Percentiles rank a stretch among this genome's conserved stretches.
phyloP scores from a whole-genome alignment of 2,888 invertebrate species.

The Tetrapedia diversipes region DNA sequence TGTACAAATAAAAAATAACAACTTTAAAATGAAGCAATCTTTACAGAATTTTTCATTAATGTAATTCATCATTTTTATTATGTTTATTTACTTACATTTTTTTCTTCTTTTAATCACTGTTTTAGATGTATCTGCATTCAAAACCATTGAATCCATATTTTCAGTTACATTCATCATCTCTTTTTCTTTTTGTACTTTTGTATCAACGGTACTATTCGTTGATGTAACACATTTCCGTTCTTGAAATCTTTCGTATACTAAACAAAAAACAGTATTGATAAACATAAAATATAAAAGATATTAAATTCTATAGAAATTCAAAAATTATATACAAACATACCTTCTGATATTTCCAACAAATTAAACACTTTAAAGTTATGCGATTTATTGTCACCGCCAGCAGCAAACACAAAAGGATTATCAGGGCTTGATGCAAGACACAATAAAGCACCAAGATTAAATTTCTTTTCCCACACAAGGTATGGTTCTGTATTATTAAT shows the following conservation, averaged over 20 bases:
- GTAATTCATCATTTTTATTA: conserved; percentile 17
- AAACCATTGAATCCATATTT: conserved; percentile 69
- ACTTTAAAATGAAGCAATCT: conserved; percentile 29
- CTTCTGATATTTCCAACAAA: conserved; percentile 85
- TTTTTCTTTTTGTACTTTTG: background rate
- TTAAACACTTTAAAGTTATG: conserved; percentile 89
- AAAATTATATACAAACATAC: conserved; percentile 80
- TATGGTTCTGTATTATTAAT: conserved; percentile 72
- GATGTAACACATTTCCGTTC: conserved; percentile 45
- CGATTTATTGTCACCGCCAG: conserved; percentile 93
- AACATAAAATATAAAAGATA: background rate
- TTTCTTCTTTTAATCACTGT: background rate
- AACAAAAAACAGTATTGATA: conserved; percentile 26
- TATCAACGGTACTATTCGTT: background rate
- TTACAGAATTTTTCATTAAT: conserved; percentile 8
- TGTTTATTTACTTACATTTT: conserved; percentile 9
- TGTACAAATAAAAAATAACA: conserved; percentile 19
- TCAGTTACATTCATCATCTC: conserved; percentile 76
- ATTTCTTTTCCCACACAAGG: conserved; percentile 74
- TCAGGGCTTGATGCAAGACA: conserved; percentile 92
- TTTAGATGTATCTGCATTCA: conserved; percentile 28
- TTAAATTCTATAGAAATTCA: background rate
- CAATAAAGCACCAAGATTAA: conserved; percentile 88
- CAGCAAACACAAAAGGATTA: conserved; percentile 90
- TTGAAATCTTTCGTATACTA: conserved; percentile 73